These are phyloP conservation scores for Donacobius atricapilla DNA, from an alignment of 2,113 vertebrate species.

Conservation along the genomic window DNA sequence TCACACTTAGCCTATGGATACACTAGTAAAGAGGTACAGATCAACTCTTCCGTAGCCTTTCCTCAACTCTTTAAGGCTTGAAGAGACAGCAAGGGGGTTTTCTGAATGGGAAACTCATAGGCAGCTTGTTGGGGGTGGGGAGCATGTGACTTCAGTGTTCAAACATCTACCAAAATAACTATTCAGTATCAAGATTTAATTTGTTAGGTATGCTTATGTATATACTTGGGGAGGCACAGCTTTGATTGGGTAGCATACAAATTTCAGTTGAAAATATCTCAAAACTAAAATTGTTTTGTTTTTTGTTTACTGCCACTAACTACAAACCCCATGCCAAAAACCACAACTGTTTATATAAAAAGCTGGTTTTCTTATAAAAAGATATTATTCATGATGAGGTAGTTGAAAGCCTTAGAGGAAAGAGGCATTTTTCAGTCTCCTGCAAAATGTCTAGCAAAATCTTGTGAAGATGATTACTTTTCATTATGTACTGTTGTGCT, in stretches of 20 bases:
- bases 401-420: neutral
- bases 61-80: neutral
- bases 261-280: neutral
- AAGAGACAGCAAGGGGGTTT: neutral
- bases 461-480: neutral
- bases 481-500: neutral
- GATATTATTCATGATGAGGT: neutral
- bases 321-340: neutral
- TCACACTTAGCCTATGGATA: neutral
- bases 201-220: neutral
- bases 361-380: neutral
- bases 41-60: neutral
- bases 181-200: neutral
- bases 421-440: neutral
- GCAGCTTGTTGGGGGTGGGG: neutral
- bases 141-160: neutral
- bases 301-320: neutral
- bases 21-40: neutral
- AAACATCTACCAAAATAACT: neutral
- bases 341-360: neutral
- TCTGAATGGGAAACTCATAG: neutral
- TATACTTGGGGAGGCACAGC: neutral
- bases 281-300: neutral
- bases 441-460: neutral
- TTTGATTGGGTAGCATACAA: neutral